Conservation (phyloP, 2,797 vertebrate genomes). For the Cryptoprocta ferox region DNA sequence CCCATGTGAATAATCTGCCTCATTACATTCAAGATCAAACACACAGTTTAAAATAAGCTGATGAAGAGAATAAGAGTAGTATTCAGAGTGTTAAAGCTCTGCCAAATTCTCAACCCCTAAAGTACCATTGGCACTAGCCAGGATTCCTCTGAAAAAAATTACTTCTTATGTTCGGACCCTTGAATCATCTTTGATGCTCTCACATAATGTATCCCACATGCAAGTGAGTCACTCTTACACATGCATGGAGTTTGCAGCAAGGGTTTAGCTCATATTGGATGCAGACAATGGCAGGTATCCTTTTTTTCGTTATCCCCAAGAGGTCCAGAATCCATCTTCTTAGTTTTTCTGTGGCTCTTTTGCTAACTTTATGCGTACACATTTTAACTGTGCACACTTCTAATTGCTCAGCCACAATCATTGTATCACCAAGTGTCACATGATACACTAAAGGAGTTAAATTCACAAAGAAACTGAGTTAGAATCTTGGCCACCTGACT, state of each 20-base stretch:
- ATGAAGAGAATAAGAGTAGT: background rate
- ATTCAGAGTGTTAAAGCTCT: background rate
- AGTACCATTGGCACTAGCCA: constrained; percentile 73
- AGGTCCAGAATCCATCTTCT: constrained; percentile 6
- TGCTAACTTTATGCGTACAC: background rate
- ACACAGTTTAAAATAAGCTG: background rate
- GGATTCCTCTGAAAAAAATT: constrained; percentile 59
- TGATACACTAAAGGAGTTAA: background rate
- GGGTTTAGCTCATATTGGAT: constrained; percentile 70
- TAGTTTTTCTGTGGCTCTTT: constrained; percentile 15
- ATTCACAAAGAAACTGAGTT: background rate
- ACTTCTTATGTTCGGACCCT: constrained; percentile 72
- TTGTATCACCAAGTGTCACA: background rate
- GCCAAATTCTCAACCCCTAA: constrained; percentile 49
- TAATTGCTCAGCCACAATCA: background rate
- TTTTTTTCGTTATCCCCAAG: constrained; percentile 38
- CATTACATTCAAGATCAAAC: background rate
- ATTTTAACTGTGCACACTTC: background rate
- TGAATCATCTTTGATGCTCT: constrained; percentile 73
- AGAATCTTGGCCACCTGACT: background rate
- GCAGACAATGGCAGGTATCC: constrained; percentile 61
- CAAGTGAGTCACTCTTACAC: constrained; percentile 66
- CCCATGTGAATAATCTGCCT: background rate
- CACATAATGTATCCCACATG: constrained; percentile 77
- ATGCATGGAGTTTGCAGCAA: constrained; percentile 68